Conservation (phyloP, 2,113 vertebrate species). For the Xenopus tropicalis region UCB_Xtro_10.0 CM004446.2:42579001-42579500, state of each 20-base stretch:
- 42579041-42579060: no score
- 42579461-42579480: slow-evolving; percentile 44
- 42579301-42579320: slow-evolving; percentile 74
- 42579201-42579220: no score
- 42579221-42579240: neutral
- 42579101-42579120: no score
- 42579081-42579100: no score
- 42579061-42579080: no score
- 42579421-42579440: slow-evolving; percentile 56
- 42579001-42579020: no score
- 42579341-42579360: slow-evolving; percentile 66
- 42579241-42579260: neutral
- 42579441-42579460: slow-evolving; percentile 55
- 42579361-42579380: slow-evolving; percentile 64
- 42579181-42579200: no score
- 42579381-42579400: slow-evolving; percentile 73
- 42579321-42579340: slow-evolving; percentile 84
- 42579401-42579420: slow-evolving; percentile 69
- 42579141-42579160: no score
- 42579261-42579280: slow-evolving; percentile 49
- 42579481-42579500: slow-evolving; percentile 61
- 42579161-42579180: no score
- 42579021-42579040: no score
- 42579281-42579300: slow-evolving; percentile 68
- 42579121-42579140: no score